Percentiles rank a stretch among this genome's conserved stretches.
phyloP scores from a whole-genome alignment of 2,113 vertebrate genomes.

The Manacus vitellinus region DNA sequence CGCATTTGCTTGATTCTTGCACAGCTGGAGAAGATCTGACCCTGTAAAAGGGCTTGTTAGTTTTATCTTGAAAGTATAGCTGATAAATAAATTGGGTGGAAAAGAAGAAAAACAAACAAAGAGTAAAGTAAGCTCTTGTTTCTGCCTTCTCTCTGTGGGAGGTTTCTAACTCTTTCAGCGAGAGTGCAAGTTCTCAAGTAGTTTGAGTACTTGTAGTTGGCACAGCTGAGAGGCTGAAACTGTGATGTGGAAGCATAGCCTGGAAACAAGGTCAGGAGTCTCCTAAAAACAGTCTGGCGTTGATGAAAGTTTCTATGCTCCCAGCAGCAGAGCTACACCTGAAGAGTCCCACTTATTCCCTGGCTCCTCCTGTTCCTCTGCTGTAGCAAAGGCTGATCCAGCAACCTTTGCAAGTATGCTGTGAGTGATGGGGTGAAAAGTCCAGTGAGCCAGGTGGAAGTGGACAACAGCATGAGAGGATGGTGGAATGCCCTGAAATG shows the following conservation, averaged over 20 bases:
- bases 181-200: not conserved
- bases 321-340: not conserved
- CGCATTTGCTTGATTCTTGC: not conserved
- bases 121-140: not conserved
- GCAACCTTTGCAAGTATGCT: not conserved
- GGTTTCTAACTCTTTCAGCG: not conserved
- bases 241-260: not conserved
- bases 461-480: not conserved
- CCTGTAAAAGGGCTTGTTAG: not conserved
- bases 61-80: not conserved
- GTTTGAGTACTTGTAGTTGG: not conserved
- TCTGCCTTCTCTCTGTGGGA: not conserved
- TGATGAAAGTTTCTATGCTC: not conserved
- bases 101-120: not conserved
- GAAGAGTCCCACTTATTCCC: not conserved
- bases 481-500: not conserved
- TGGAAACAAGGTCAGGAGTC: not conserved
- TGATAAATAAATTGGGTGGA: not conserved
- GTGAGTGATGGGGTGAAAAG: not conserved
- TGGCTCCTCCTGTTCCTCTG: accelerated
- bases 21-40: not conserved
- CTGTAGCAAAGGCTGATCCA: not conserved
- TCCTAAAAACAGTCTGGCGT: not conserved
- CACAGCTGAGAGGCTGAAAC: not conserved
- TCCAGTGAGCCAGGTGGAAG: not conserved